Base-by-base conservation (phyloP, 2,888 invertebrate genomes). In the Selenia dentaria region DNA sequence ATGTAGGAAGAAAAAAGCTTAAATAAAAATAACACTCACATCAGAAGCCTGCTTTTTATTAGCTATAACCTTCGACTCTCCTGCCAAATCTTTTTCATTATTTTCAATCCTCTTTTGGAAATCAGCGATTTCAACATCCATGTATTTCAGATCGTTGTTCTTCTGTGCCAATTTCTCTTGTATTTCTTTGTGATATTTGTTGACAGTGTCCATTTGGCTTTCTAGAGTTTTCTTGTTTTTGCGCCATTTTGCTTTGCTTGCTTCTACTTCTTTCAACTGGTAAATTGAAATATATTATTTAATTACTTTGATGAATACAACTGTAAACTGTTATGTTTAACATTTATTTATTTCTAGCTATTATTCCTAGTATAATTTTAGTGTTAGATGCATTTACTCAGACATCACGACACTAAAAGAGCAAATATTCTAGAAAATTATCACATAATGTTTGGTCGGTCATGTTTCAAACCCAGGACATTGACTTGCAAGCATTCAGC, bases 201-300 rank as follows among this genome's bases (percentile, higher is more conserved):
- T 57, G 6, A 86, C 37, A 24, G 57, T 71, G n/a, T 43, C 51
- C 28, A 80, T 18, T 70, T 87, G 68, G 5, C 64, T 59, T 52
- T 87, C 85, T 16, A 87, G 42, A 20, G 87, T 84, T 56, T 79
- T 82, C 37, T 75, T 80, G 39, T 73, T 79, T 54, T 76, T 80
- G 0, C 81, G 78, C 87, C 87, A 89, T 63, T 83, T 86, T 3
- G 44, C 54, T 18, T 60, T 56, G 52, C 74, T 83, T 10, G 40
- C 32, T 45, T 88, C 87, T 22, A 77, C 61, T 51, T 78, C 73
- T 51, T 67, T 74, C 4, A 84, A 49, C 88, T 89, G 37, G 20
- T 69, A 10, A 1, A 22, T 5, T 26, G 3, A 12, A 16, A 16
- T 16, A 3, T 16, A 16, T 16, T 16, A 16, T 3, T 16, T 16